Evolutionary conservation across 1,140 invertebrate genomes (phyloP), one percentile per base, ranked within the genome.

Genomic region (Drosophila pallidifrons): DNA sequence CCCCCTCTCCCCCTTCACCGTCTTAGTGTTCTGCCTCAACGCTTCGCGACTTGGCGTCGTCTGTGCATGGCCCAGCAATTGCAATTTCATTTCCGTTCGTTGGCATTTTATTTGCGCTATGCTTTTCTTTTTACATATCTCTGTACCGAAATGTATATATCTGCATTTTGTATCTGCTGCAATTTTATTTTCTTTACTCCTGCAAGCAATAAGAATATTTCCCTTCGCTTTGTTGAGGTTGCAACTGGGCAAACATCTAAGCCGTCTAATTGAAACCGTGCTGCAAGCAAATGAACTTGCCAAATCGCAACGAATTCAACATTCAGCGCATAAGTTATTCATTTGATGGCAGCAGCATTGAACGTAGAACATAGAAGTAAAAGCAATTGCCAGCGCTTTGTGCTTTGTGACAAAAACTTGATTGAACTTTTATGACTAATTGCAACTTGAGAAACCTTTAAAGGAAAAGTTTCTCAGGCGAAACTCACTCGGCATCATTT

Each of bases 71-170:
- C 61, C 61, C 72, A 80, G 70, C 85, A 88, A 87, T 88, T 87
- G 83, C 85, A 87, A 89, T 87, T 87, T 87, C 83, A 87, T 87
- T 87, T 87, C 83, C 83, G 83, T 61, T 88, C 63, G 57, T 69
- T 80, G 59, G 47, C 80, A 71, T 88, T 82, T 79, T 80, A 75
- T 77, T 79, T 71, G 46, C 47, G 47, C 65, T 45, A 16, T 66
- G 59, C 73, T 32, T 57, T 67, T 45, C 47, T 46, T 41, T 54
- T 28, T 61, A 28, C 32, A 30, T 35, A 41, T 65, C 46, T n/a
- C 41, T 49, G 43, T 43, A 47, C 7, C 6, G 7, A 61, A 30
- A 59, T 45, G 25, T 58, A 16, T 67, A 47, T 46, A 57, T 60
- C 64, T 25, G 47, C 16, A 58, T 64, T 45, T 25, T 63, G n/a